Evolutionary conservation across 2,797 vertebrate genomes (phyloP).

Genomic region (Tangara arthus): DNA sequence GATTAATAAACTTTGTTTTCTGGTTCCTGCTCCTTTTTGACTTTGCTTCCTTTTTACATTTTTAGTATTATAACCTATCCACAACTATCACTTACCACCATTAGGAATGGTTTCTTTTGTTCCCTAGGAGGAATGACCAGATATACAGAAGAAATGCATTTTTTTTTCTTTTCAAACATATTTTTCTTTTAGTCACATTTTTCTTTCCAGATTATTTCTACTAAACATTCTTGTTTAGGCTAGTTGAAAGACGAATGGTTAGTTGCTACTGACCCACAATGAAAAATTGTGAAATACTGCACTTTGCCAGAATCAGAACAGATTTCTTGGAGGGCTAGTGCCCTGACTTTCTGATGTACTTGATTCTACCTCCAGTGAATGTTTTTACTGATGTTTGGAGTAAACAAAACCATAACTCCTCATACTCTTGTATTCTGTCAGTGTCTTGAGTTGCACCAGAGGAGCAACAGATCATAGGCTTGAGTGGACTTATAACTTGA

Average conservation of each 20-base stretch:
- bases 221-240: neutral
- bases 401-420: neutral
- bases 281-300: neutral
- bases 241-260: neutral
- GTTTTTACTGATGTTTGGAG: neutral
- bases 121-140: rapidly evolving
- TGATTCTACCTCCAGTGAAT: neutral
- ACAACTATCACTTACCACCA: neutral
- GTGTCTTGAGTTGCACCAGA: neutral
- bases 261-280: neutral
- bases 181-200: neutral
- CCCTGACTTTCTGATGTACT: neutral
- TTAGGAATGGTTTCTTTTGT: neutral
- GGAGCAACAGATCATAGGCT: neutral
- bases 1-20: neutral
- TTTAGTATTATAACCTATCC: neutral
- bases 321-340: neutral
- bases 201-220: neutral
- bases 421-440: neutral
- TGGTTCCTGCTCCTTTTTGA: neutral
- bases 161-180: neutral
- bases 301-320: neutral
- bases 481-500: neutral
- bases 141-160: neutral
- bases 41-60: neutral